Evolutionary conservation across 2,888 invertebrate species (phyloP).

Genomic region (Helobdella robusta): DNA sequence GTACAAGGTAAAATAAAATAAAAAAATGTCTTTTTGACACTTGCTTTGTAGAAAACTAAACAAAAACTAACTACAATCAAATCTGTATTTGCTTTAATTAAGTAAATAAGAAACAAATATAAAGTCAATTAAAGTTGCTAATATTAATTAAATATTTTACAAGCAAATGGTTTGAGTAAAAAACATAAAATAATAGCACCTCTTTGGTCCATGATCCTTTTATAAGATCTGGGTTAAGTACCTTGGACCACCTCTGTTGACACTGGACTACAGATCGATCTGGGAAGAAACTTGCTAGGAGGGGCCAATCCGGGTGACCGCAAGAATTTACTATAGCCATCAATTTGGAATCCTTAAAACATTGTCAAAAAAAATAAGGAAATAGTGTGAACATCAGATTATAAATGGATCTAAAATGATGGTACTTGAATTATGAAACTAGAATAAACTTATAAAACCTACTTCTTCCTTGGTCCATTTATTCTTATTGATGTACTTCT

Average conservation of each 20-base stretch:
- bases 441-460: background rate
- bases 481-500: conserved; percentile 16
- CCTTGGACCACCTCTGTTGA: conserved; percentile 91
- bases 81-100: no score
- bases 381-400: no score
- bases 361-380: background rate
- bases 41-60: no score
- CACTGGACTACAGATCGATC: conserved; percentile 84
- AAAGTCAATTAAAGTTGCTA: no score
- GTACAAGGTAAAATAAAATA: no score
- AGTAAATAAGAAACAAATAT: no score
- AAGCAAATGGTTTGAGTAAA: background rate
- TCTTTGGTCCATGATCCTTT: conserved; percentile 78
- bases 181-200: conserved; percentile 54
- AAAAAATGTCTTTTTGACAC: no score
- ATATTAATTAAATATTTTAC: no score
- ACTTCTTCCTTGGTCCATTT: conserved; percentile 27
- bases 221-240: conserved; percentile 82
- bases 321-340: conserved; percentile 22
- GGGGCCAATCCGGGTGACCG: conserved; percentile 50
- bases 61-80: no score
- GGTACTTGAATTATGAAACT: no score
- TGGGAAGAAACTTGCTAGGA: conserved; percentile 59
- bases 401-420: no score
- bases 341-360: conserved; percentile 18